Base-by-base conservation (phyloP, 1,140 invertebrate genomes). In the Lithobius niger region DNA sequence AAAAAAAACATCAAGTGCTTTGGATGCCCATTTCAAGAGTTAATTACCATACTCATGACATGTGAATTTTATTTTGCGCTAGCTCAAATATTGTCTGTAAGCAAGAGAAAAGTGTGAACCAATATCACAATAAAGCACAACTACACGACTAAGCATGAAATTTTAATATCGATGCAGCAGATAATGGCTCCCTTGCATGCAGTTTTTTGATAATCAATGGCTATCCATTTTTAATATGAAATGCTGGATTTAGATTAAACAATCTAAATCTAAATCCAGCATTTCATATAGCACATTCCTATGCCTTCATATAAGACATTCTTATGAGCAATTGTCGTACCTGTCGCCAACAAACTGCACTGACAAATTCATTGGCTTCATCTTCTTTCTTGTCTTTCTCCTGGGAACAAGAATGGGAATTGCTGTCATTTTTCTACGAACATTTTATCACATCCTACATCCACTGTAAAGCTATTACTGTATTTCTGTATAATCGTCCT, bases 291-390 rank as follows among this genome's bases (percentile, higher is more conserved):
- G 24, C 45, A 13, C 45, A 21, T 54, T n/a, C 21, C 43, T 52
- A 51, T 49, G 50, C n/a, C 22, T 51, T 13, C 10, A 13, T 52
- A 54, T 27, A 19, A 21, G 16, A n/a, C 15, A 36, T 16, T 31
- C 6, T 49, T 15, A 10, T 27, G 19, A 25, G 6, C n/a, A 36
- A 36, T 27, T 48, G 22, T 66, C 65, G 69, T 62, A 75, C 74
- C 54, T 72, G 73, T 64, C 86, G 79, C 92, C 92, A 97, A 65
- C 91, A 95, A 21, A 97, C 91, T 25, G 92, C 92, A 25, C 90
- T 95, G 31, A 97, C 90, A 75, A 96, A 96, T 72, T 96, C 91
- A 64, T 84, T 88, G 0, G 83, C 77, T 69, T 94, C 89, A 65
- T 88, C 89, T 65, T 83, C 87, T 65, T 77, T 81, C 58, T 81